A percentile compares a stretch with the other conserved stretches of the same genome.
phyloP scores from a whole-genome alignment of 1,140 invertebrate genomes.

The Drosophila insularis region DNA sequence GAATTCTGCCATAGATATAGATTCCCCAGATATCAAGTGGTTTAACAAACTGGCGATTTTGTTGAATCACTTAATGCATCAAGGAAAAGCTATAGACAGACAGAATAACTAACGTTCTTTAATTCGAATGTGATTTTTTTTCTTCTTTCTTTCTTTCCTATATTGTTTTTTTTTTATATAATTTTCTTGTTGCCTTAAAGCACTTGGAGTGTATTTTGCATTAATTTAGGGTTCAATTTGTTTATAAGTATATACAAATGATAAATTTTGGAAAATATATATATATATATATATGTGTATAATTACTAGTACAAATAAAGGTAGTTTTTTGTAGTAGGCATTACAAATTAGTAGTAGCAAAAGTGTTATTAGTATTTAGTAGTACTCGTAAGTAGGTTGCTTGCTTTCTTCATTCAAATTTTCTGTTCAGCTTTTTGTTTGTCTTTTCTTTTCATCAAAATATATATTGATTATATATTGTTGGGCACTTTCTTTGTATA shows the following conservation, averaged over 20 bases:
- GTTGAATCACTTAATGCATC: conserved; percentile 2
- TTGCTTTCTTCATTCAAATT: conserved; percentile 55
- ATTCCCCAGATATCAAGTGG: not conserved
- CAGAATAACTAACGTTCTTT: conserved; percentile 28
- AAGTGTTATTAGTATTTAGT: conserved; percentile 69
- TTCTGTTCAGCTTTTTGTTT: conserved; percentile 51
- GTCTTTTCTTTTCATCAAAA: conserved; percentile 39
- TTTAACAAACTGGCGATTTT: conserved; percentile 74
- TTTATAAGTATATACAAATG: conserved; percentile 77
- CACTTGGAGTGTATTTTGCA: conserved; percentile 79
- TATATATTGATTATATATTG: conserved; percentile 36
- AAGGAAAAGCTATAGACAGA: not conserved
- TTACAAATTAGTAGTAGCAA: conserved; percentile 80
- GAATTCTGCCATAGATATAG: conserved; percentile 18
- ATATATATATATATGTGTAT: not conserved
- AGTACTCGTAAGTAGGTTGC: conserved; percentile 70
- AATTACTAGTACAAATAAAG: conserved; percentile 67
- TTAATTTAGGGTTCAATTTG: conserved; percentile 50
- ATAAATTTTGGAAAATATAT: conserved; percentile 71
- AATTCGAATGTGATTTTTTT: conserved; percentile 65
- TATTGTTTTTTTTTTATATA: conserved; percentile 28
- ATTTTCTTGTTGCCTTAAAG: conserved; percentile 67
- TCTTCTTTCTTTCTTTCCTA: conserved; percentile 33
- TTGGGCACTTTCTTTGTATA: conserved; percentile 49
- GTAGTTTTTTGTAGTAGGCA: conserved; percentile 53